phyloP scores from a whole-genome alignment of 1,140 invertebrate genomes.

The Himalopsyche phryganea region DNA sequence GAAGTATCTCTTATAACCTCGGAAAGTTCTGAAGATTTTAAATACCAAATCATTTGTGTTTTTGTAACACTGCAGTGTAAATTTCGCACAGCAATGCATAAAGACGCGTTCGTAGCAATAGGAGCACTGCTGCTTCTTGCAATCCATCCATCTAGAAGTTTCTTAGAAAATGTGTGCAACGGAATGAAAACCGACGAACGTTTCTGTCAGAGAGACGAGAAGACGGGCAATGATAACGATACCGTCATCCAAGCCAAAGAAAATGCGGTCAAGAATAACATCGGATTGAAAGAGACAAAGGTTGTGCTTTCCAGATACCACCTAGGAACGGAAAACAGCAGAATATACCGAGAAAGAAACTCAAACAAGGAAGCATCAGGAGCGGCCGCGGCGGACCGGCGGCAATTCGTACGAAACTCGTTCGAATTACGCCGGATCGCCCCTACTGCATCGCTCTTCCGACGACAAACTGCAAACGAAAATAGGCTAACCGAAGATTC shows the following conservation, averaged over 20 bases:
- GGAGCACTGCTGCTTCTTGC: constrained; percentile 24
- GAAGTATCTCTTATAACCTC: not conserved
- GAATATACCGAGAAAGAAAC: constrained; percentile 32
- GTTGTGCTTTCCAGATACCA: constrained; percentile 32
- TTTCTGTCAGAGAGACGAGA: constrained; percentile 21
- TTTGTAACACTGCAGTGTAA: not conserved
- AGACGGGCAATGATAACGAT: constrained; percentile 17
- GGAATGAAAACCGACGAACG: constrained; percentile 16
- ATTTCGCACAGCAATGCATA: constrained; percentile 15
- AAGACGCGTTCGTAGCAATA: constrained; percentile 13
- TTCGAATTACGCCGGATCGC: not conserved
- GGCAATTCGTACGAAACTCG: constrained; percentile 1
- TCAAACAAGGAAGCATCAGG: constrained; percentile 27
- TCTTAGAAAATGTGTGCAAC: constrained; percentile 27
- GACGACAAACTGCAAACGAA: not conserved
- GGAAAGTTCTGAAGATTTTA: not conserved
- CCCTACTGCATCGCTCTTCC: not conserved
- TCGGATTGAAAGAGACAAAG: constrained; percentile 25
- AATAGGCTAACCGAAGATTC: not conserved
- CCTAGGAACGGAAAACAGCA: constrained; percentile 32
- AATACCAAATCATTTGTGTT: not conserved
- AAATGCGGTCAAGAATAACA: constrained; percentile 27
- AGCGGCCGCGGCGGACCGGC: constrained; percentile 3
- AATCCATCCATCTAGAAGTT: constrained; percentile 29
- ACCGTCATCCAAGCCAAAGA: constrained; percentile 27